Evolutionary conservation across 2,888 invertebrate genomes (phyloP), one percentile per base, ranked within the genome.

Genomic region (Lottia scabra): DNA sequence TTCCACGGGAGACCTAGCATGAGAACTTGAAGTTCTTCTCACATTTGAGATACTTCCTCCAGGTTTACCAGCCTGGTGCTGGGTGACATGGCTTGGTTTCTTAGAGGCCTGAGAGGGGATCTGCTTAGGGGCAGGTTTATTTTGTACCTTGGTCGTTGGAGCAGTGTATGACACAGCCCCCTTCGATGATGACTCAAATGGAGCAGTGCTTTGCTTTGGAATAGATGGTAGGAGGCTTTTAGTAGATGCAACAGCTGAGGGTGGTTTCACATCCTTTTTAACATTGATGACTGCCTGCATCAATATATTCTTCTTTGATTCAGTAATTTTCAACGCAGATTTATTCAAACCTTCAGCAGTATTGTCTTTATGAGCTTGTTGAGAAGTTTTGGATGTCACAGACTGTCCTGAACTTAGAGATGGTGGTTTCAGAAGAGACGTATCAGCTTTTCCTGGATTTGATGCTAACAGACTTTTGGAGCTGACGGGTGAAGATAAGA

Each of bases 271-370:
- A 38, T 38, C 38, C 38, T 38, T 38, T 38, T 38, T 38, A 4
- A 38, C 38, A 38, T 38, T 38, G 1, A 10, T 38, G 5, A 38
- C 38, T 38, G 38, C 38, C 10, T 38, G 38, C 38, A 38, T 38
- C 38, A 38, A 38, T 38, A 38, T 38, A 15, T 66, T 70, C 66
- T 70, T 66, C 19, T 66, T 70, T 26, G 65, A 56, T 23, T 70
- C 66, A n/a, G 65, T 68, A 65, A 72, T 48, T 15, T 71, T 68
- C 43, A 68, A 26, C 19, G 65, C 46, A 23, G 68, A 65, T 56
- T 56, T 67, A 44, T n/a, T 67, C 8, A 44, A 63, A 16, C 64
- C 19, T 23, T 23, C 38, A 16, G 46, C 63, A 46, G 43, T 27
- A 13, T 66, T 71, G 44, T 38, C 67, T 27, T 63, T 71, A 27